A percentile compares a stretch with the other conserved stretches of the same genome.
These are phyloP conservation scores for Agonopterix alstromeriana DNA, from an alignment of 2,888 invertebrate species.

Conservation along the genomic window DNA sequence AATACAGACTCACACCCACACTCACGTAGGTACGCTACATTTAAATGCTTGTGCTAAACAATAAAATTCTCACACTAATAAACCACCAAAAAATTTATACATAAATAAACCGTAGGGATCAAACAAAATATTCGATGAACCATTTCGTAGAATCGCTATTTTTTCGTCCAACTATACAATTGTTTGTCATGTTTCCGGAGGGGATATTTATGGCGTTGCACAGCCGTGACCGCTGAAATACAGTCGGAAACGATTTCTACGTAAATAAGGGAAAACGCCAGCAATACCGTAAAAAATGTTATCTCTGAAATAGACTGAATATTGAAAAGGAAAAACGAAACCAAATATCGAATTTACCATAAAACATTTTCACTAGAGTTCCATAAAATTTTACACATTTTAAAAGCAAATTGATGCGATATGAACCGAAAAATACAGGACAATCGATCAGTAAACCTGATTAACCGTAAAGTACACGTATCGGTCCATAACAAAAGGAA, in stretches of 20 bases:
- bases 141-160: slow-evolving; percentile 28
- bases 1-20: too few species aligned
- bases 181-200: slow-evolving; percentile 55
- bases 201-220: slow-evolving; percentile 44
- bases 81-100: too few species aligned
- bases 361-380: not conserved
- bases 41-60: too few species aligned
- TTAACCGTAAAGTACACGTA: too few species aligned
- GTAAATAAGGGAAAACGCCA: slow-evolving; percentile 42
- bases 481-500: not conserved
- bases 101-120: not conserved
- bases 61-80: too few species aligned
- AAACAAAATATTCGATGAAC: slow-evolving; percentile 4
- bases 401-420: too few species aligned
- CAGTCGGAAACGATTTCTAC: slow-evolving; percentile 43
- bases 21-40: too few species aligned
- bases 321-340: slow-evolving; percentile 11
- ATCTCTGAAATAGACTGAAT: slow-evolving; percentile 12
- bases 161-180: slow-evolving; percentile 48
- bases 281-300: slow-evolving; percentile 16
- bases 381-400: too few species aligned
- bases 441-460: too few species aligned
- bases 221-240: slow-evolving; percentile 35
- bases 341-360: not conserved
- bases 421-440: too few species aligned